Evolutionary conservation across 2,888 invertebrate species (phyloP), one percentile per base, ranked within the genome.

Genomic region (Acanthosoma haemorrhoidale): DNA sequence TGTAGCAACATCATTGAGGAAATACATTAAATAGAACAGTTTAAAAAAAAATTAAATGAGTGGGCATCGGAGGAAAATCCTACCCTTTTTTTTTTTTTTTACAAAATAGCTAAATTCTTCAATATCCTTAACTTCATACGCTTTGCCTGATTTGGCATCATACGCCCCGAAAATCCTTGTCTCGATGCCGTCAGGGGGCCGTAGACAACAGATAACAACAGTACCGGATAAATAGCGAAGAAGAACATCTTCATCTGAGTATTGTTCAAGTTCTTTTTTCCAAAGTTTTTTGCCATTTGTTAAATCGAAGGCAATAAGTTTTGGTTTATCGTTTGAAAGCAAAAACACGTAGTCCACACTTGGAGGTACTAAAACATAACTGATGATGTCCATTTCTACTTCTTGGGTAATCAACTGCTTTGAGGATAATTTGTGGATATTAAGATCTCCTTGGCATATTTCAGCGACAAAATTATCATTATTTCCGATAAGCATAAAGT

Each of bases 381-480:
- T 51, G 21, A 51, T 8, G 6, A 13, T 51, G 21, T 25, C 51
- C 2, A 51, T 51, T 4, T 51, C 51, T 51, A 25, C 29, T 51
- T 25, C 29, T 29, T 51, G 21, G 21, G 25, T 51, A 6, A 25
- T 51, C 13, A 51, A 51, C 29, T 51, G 21, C 6, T 25, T 51
- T 11, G 51, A 13, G 13, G 51, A 13, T n/a, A 51, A 25, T 25
- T 21, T 25, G 29, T 51, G 29, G 2, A 51, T 25, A 51, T 51
- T 51, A 2, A 51, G 21, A 13, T 51, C 51, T 25, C 29, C 29
- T 51, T 51, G 51, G 25, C 51, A 51, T 9, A 51, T 13, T 51
- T 51, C 51, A n/a, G 51, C 51, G 5, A 51, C 51, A 51, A 51
- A 51, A 51, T 51, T 51, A 51, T 51, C 51, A 51, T 51, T 51